These are phyloP conservation scores for Lysandra bellargus DNA, from an alignment of 2,888 invertebrate genomes.

Conservation along the genomic window DNA sequence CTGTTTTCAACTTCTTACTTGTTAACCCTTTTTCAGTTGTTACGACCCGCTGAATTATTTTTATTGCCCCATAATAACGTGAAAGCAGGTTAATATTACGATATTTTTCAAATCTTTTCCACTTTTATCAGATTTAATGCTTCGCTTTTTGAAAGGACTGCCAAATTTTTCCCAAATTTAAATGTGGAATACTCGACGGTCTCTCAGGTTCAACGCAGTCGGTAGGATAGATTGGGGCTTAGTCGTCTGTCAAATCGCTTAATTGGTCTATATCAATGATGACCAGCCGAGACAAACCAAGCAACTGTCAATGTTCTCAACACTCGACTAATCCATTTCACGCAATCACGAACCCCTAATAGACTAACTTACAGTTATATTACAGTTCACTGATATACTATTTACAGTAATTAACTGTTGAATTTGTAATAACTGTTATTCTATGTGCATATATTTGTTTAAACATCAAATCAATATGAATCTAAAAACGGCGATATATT, in stretches of 20 bases:
- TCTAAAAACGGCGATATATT: background rate
- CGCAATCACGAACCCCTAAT: background rate
- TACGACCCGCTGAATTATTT: constrained; percentile 38
- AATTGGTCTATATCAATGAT: constrained; percentile 16
- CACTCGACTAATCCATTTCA: constrained; percentile 20
- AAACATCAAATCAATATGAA: too few species aligned
- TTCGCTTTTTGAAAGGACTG: constrained; percentile 4
- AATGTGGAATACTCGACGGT: background rate
- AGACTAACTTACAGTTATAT: background rate
- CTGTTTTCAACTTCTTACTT: constrained; percentile 49
- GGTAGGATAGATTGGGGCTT: background rate
- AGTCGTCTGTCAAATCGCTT: constrained; percentile 17
- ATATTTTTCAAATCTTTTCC: constrained; percentile 9
- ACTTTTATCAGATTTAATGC: constrained; percentile 13
- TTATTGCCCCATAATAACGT: constrained; percentile 30
- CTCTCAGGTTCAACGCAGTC: background rate
- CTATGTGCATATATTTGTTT: too few species aligned
- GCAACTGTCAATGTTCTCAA: constrained; percentile 21
- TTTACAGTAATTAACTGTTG: too few species aligned
- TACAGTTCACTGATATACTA: too few species aligned
- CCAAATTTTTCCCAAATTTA: background rate
- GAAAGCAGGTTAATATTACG: constrained; percentile 21
- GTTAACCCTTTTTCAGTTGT: constrained; percentile 47
- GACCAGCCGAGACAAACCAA: constrained; percentile 23
- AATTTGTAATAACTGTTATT: too few species aligned